Base-by-base conservation (phyloP, 2,797 vertebrate genomes). In the Vespertilio murinus region DNA sequence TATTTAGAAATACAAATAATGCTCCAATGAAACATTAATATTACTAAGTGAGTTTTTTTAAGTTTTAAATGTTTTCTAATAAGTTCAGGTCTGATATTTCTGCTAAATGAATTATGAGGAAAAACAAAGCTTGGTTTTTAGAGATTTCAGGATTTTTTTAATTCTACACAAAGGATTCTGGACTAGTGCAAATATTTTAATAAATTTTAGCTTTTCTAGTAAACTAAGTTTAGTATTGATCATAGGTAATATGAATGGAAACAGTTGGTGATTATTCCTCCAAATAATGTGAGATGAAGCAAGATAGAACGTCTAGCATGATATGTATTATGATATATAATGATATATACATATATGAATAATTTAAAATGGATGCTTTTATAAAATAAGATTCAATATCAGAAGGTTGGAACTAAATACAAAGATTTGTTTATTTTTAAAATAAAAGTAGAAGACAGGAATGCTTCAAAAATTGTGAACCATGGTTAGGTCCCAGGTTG, bases 21-120 rank as follows among this genome's bases (percentile, higher is more conserved):
- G 84, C 82, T 64, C 17, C 7, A 23, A 9, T 35, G 9, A 84
- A 82, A 59, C 47, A 33, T 28, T 30, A 54, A 49, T 84, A 30
- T 69, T 28, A 49, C 70, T 33, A 14, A 78, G 52, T 11, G 61
- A 35, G 30, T 38, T 59, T 88, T 56, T 67, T 59, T 49, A 56
- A 87, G 78, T 52, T 83, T 91, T 45, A 65, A 74, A 93, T 23
- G 45, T 12, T 90, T 59, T 85, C 54, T 35, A 4, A 45, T 85
- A 6, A 56, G 10, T 90, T 90, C 81, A 84, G 20, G 23, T 88
- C 38, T 78, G 67, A 78, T 89, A 71, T 95, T 91, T 87, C 70
- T 70, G 33, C 42, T 67, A 81, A 69, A 40, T 73, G 4, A 84
- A 73, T 91, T 77, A 67, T 77, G 82, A 25, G n/a, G n/a, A 56